These are phyloP conservation scores for Cephalopachus bancanus DNA, from an alignment of 2,797 vertebrate species.

Conservation along the genomic window DNA sequence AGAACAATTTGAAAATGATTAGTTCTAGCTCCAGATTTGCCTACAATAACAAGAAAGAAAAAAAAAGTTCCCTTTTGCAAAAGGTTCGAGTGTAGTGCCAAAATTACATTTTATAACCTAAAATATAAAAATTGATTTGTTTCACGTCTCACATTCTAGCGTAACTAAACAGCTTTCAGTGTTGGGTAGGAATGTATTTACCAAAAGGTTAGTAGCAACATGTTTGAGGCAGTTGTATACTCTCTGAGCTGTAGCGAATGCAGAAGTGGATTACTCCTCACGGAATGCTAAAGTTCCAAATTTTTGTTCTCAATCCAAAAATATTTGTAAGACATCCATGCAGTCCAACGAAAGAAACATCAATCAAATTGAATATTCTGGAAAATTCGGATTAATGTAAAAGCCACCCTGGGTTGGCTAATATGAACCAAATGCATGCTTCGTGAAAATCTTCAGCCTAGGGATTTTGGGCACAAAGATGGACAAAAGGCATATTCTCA, in stretches of 20 bases:
- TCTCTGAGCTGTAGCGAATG: rapidly evolving
- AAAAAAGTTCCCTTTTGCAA: background rate
- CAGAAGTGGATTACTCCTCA: rapidly evolving
- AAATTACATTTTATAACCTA: background rate
- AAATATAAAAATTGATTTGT: background rate
- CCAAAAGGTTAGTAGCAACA: background rate
- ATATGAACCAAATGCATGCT: rapidly evolving
- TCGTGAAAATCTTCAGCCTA: rapidly evolving
- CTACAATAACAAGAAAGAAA: background rate
- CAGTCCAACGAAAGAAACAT: no score
- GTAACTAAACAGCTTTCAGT: background rate
- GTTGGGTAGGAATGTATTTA: background rate
- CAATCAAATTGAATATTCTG: rapidly evolving
- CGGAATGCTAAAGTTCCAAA: no score
- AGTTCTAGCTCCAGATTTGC: background rate
- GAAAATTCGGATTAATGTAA: rapidly evolving
- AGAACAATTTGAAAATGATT: background rate
- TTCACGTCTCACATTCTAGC: background rate
- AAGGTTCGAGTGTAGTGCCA: background rate
- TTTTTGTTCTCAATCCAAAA: background rate
- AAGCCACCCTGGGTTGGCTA: background rate
- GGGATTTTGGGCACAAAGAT: rapidly evolving
- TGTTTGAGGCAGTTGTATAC: rapidly evolving
- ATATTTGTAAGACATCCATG: background rate
- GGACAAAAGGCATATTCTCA: rapidly evolving